A percentile compares a stretch with the other conserved stretches of the same genome.
Evolutionary conservation across 2,888 invertebrate species (phyloP).

Genomic region (Orthosia gracilis): DNA sequence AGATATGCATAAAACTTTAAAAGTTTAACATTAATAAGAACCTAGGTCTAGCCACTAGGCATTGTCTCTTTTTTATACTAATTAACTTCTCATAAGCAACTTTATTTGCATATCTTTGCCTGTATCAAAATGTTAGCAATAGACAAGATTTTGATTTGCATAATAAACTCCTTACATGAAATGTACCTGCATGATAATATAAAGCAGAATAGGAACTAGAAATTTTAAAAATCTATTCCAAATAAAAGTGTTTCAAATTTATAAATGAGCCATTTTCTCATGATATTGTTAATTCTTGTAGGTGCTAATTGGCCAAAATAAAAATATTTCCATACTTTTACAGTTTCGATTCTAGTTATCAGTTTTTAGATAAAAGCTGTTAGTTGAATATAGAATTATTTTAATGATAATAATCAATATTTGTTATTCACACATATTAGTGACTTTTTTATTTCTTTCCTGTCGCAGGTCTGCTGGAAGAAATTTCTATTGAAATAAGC

Average conservation of each 20-base stretch:
- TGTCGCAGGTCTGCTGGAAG: too few species aligned
- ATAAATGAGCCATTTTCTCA: conserved; percentile 58
- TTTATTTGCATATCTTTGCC: conserved; percentile 20
- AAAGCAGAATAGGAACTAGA: not conserved
- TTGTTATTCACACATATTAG: not conserved
- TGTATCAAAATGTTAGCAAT: conserved; percentile 5
- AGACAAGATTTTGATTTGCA: not conserved
- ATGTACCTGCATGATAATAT: not conserved
- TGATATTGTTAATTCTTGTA: conserved; percentile 51
- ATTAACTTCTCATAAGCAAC: not conserved
- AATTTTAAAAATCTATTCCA: conserved; percentile 9
- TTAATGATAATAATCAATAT: conserved; percentile 10
- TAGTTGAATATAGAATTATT: conserved; percentile 15
- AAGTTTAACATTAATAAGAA: conserved; percentile 33
- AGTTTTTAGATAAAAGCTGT: conserved; percentile 13
- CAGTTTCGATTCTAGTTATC: conserved; percentile 23
- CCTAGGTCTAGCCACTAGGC: conserved; percentile 7
- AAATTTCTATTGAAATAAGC: too few species aligned
- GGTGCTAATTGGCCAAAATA: conserved; percentile 61
- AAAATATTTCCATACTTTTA: conserved; percentile 54
- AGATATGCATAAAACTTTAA: conserved; percentile 38
- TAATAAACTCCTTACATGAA: not conserved
- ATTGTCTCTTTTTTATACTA: conserved; percentile 10
- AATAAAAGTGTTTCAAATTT: conserved; percentile 36
- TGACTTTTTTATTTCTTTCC: too few species aligned